phyloP scores from a whole-genome alignment of 2,797 vertebrate species.

The Gastrophryne carolinensis region DNA sequence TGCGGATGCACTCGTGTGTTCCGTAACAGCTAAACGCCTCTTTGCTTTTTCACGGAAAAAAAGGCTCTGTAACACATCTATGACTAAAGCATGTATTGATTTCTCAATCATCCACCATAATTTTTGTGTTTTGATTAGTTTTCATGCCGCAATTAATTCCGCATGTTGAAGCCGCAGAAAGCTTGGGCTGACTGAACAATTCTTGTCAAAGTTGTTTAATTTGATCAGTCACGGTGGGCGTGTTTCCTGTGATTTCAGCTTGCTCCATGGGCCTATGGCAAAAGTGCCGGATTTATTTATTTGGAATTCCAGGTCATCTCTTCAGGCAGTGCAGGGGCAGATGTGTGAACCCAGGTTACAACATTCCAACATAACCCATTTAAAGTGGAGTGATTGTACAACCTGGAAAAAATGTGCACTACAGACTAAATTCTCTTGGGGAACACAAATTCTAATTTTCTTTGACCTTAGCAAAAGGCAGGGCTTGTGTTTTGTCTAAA shows the following conservation, averaged over 20 bases:
- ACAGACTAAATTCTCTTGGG: no score
- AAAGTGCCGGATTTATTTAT: constrained; percentile 16
- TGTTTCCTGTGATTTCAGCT: constrained; percentile 39
- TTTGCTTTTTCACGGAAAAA: constrained; percentile 31
- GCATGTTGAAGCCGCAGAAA: constrained; percentile 16
- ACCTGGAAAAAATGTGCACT: no score
- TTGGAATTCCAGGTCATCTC: background rate
- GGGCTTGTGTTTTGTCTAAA: no score
- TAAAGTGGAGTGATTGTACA: background rate
- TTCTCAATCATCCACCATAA: constrained; percentile 36
- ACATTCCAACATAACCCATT: background rate
- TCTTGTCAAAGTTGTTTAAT: constrained; percentile 38
- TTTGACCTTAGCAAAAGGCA: no score
- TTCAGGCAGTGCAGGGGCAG: background rate
- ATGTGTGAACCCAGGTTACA: background rate
- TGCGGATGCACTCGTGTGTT: constrained; percentile 3
- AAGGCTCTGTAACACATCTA: constrained; percentile 39
- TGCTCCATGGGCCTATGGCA: constrained; percentile 37
- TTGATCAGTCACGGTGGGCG: constrained; percentile 42
- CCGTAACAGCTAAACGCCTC: background rate
- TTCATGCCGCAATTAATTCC: constrained; percentile 45
- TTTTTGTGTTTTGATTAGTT: constrained; percentile 42
- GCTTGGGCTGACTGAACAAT: constrained; percentile 39
- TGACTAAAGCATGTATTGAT: constrained; percentile 38
- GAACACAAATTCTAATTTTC: no score